These are phyloP conservation scores for Dynastes grantii DNA, from an alignment of 2,888 invertebrate species.

Conservation along the genomic window DNA sequence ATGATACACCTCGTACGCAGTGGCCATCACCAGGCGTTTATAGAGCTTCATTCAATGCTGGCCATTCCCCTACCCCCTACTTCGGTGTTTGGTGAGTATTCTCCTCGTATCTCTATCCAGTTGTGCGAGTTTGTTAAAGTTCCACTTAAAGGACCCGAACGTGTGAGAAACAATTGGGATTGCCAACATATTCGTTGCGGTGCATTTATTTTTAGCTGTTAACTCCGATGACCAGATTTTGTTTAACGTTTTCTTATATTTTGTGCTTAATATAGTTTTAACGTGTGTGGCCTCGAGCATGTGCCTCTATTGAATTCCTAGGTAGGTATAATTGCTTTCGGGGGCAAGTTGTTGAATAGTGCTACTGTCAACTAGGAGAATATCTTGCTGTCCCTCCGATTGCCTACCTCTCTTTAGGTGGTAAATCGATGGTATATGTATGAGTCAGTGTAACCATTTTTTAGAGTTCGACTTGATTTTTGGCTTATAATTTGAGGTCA, in stretches of 20 bases:
- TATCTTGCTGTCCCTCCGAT: neutral
- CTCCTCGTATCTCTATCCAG: too few relatives aligned
- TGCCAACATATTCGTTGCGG: neutral
- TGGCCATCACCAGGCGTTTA: too few relatives aligned
- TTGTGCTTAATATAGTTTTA: neutral
- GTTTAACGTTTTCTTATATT: neutral
- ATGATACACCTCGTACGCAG: too few relatives aligned
- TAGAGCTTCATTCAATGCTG: neutral
- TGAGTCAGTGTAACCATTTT: neutral
- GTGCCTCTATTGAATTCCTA: too few relatives aligned
- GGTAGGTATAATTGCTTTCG: too few relatives aligned
- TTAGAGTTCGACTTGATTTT: neutral
- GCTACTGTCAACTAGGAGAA: too few relatives aligned
- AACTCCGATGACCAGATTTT: neutral
- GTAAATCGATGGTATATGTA: neutral
- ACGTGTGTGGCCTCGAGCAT: neutral
- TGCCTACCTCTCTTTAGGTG: neutral
- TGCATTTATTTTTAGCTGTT: neutral
- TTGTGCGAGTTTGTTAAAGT: neutral
- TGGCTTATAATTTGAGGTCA: neutral
- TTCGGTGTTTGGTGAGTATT: too few relatives aligned
- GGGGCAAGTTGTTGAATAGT: too few relatives aligned
- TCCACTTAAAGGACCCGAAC: neutral
- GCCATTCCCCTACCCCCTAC: too few relatives aligned
- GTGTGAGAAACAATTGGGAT: neutral